Percentiles rank a stretch among this genome's conserved stretches.
phyloP scores from a whole-genome alignment of 2,888 invertebrate species.

The Trachelus stipa region DNA sequence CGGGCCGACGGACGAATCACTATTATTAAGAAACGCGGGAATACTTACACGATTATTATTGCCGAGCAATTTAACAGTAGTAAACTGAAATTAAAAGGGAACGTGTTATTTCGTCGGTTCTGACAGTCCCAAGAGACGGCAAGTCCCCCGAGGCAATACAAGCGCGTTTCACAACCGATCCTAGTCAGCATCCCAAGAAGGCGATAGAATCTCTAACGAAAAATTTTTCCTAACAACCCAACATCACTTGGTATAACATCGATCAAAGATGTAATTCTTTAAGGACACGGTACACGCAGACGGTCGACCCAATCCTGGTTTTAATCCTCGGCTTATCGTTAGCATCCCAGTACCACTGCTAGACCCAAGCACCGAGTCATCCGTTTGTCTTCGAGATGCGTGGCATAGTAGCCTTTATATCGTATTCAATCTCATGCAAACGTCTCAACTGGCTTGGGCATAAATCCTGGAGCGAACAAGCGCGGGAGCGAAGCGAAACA shows the following conservation, averaged over 20 bases:
- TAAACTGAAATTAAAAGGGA: constrained; percentile 60
- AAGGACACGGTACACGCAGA: background rate
- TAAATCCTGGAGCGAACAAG: constrained; percentile 56
- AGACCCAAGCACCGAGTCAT: background rate
- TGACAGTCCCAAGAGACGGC: constrained; percentile 20
- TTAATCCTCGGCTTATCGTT: background rate
- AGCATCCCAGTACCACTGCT: background rate
- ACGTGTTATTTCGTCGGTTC: constrained; percentile 51
- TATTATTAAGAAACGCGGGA: constrained; percentile 43
- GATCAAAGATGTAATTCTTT: background rate
- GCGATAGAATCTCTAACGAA: background rate
- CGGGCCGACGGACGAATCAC: constrained; percentile 42
- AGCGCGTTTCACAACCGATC: background rate
- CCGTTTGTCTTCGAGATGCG: constrained; percentile 2
- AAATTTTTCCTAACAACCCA: background rate
- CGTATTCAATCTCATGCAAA: constrained; percentile 61
- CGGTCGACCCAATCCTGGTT: background rate
- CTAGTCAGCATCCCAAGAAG: background rate
- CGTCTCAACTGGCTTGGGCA: constrained; percentile 63
- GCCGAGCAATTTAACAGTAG: constrained; percentile 61
- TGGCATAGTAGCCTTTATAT: constrained; percentile 42
- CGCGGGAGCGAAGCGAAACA: constrained; percentile 45
- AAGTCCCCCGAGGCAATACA: constrained; percentile 27
- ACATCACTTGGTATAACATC: background rate
- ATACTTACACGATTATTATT: constrained; percentile 54